phyloP scores from a whole-genome alignment of 2,888 invertebrate genomes.

The Sinopyrophorus schimmeli region DNA sequence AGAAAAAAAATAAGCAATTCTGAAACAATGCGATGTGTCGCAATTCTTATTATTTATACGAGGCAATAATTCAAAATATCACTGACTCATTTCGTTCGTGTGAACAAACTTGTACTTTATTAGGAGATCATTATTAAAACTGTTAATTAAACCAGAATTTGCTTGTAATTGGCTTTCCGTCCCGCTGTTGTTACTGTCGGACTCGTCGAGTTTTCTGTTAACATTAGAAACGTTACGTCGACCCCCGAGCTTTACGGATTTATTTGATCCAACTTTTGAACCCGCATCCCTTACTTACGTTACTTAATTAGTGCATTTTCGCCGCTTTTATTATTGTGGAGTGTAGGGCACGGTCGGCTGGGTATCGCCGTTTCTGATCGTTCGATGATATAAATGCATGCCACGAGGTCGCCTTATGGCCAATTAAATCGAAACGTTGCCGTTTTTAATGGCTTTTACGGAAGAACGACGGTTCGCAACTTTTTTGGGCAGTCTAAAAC shows the following conservation, averaged over 20 bases:
- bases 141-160: conserved; percentile 44
- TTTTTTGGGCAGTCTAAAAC: too few relatives aligned
- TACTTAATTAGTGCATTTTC: conserved; percentile 40
- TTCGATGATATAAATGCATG: too few relatives aligned
- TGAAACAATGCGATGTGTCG: conserved; percentile 20
- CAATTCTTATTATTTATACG: conserved; percentile 27
- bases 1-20: conserved; percentile 10
- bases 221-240: conserved; percentile 4
- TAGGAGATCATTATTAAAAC: conserved; percentile 54
- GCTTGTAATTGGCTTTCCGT: conserved; percentile 21
- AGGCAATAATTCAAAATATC: conserved; percentile 32
- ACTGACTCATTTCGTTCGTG: conserved; percentile 43
- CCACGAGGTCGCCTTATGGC: too few relatives aligned
- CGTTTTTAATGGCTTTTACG: too few relatives aligned
- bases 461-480: too few relatives aligned
- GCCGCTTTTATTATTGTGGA: conserved; percentile 28
- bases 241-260: conserved; percentile 8
- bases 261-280: conserved; percentile 17
- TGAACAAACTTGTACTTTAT: conserved; percentile 53
- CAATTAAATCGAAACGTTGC: too few relatives aligned
- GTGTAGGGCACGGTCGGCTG: conserved; percentile 26
- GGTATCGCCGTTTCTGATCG: too few relatives aligned
- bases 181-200: conserved; percentile 14
- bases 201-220: conserved; percentile 10
- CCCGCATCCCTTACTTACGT: conserved; percentile 40